Evolutionary conservation across 2,888 invertebrate genomes (phyloP).

Genomic region (Dicyrtomina minuta): DNA sequence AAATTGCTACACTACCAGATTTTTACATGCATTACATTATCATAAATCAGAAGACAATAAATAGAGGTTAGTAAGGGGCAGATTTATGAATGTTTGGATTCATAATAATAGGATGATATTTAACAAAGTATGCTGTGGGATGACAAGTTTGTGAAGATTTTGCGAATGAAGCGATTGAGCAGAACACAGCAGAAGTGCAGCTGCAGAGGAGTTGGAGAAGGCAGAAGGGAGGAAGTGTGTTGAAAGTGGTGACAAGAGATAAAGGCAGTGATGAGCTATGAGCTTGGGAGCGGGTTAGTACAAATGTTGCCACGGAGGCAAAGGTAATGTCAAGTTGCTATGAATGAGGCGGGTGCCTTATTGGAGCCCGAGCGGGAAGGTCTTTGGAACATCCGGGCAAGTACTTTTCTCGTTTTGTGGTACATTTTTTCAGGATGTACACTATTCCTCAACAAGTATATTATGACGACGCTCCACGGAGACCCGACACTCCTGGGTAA

Average conservation of each 20-base stretch:
- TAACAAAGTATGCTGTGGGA: too few relatives aligned
- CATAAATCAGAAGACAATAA: too few relatives aligned
- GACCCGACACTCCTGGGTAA: constrained; percentile 73
- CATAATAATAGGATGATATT: too few relatives aligned
- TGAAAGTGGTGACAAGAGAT: neutral
- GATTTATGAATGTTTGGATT: too few relatives aligned
- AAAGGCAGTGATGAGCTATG: neutral
- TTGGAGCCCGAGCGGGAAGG: constrained; percentile 55
- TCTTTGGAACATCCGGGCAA: constrained; percentile 63
- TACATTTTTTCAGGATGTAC: constrained; percentile 77
- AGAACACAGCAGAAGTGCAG: too few relatives aligned
- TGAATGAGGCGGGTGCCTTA: constrained; percentile 26
- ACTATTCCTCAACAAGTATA: constrained; percentile 73
- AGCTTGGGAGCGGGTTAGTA: constrained; percentile 1
- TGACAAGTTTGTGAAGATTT: too few relatives aligned
- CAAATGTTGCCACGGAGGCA: constrained; percentile 32
- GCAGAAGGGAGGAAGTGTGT: too few relatives aligned
- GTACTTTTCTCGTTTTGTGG: constrained; percentile 68
- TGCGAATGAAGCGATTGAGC: too few relatives aligned
- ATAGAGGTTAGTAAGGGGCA: too few relatives aligned
- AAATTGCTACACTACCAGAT: too few relatives aligned
- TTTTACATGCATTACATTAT: too few relatives aligned
- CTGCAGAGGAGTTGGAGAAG: too few relatives aligned
- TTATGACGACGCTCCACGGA: constrained; percentile 69
- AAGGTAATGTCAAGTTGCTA: constrained; percentile 26